These are phyloP conservation scores for Ricordea florida DNA, from an alignment of 92 coral and sea anemone genomes.

Conservation along the genomic window DNA sequence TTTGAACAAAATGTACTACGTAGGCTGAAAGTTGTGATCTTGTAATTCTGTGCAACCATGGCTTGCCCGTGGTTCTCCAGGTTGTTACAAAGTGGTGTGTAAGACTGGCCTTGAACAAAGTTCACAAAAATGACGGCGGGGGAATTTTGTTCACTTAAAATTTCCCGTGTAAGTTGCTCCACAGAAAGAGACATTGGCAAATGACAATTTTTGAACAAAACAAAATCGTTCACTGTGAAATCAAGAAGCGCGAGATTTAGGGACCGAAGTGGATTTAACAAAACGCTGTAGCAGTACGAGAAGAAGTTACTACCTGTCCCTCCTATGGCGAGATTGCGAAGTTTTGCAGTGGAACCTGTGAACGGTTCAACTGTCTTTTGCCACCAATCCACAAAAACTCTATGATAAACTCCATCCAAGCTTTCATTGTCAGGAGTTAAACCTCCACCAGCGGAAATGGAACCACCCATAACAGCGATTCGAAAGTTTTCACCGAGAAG, in stretches of 20 bases:
- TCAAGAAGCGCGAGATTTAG: slow-evolving; percentile 49
- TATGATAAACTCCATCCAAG: slow-evolving; percentile 35
- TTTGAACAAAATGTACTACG: slow-evolving; percentile 41
- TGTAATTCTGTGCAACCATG: slow-evolving; percentile 33
- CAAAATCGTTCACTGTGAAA: slow-evolving; percentile 53
- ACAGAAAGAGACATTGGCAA: slow-evolving; percentile 29
- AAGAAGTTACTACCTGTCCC: slow-evolving; percentile 62
- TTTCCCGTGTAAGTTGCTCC: slow-evolving; percentile 56
- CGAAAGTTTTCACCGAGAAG: slow-evolving; percentile 35
- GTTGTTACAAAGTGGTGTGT: slow-evolving; percentile 8
- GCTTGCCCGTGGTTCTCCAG: slow-evolving; percentile 60
- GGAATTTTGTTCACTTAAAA: slow-evolving; percentile 7
- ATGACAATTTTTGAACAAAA: background rate
- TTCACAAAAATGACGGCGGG: slow-evolving; percentile 46
- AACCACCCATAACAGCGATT: slow-evolving; percentile 55
- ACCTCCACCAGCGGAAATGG: slow-evolving; percentile 66
- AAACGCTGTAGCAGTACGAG: slow-evolving; percentile 35
- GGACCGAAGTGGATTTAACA: background rate
- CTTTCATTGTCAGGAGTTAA: slow-evolving; percentile 23
- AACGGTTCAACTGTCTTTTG: slow-evolving; percentile 35
- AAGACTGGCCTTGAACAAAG: background rate
- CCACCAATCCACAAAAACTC: slow-evolving; percentile 59
- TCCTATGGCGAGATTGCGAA: slow-evolving; percentile 51
- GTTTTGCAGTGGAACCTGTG: slow-evolving; percentile 36
- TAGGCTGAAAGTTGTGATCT: slow-evolving; percentile 49